Evolutionary conservation across 2,797 vertebrate species (phyloP).

Genomic region (Chaenodraco wilsoni): DNA sequence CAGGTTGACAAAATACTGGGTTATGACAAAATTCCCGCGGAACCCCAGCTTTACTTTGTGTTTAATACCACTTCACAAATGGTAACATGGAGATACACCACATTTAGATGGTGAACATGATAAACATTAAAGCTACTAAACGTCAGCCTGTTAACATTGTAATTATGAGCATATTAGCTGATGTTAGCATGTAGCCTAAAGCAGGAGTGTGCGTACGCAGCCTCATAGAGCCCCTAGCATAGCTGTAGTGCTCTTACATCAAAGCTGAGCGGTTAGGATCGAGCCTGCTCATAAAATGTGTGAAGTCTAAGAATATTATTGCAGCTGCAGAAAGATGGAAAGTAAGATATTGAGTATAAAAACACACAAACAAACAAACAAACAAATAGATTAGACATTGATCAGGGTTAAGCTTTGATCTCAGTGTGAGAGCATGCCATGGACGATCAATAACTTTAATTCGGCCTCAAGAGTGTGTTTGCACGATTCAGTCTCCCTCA

Average conservation of each 20-base stretch:
- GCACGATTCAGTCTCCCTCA: conserved; percentile 67
- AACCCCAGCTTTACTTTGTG: background rate
- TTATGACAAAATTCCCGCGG: background rate
- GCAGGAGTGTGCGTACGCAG: background rate
- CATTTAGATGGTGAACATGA: background rate
- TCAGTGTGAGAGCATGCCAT: conserved; percentile 71
- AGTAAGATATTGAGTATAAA: conserved; percentile 55
- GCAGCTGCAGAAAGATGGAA: conserved; percentile 43
- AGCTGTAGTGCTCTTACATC: conserved; percentile 8
- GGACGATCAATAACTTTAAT: conserved; percentile 82
- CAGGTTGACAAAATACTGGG: no score
- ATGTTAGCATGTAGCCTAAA: background rate
- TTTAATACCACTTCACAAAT: background rate
- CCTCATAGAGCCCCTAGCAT: background rate
- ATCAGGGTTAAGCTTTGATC: conserved; percentile 77
- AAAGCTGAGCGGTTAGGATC: conserved; percentile 16
- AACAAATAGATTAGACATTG: conserved; percentile 73
- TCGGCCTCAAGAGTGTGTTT: conserved; percentile 70
- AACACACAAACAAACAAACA: conserved; percentile 18
- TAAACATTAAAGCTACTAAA: background rate
- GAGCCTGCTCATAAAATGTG: conserved; percentile 1
- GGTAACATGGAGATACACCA: background rate
- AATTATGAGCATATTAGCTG: background rate
- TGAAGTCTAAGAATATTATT: conserved; percentile 27
- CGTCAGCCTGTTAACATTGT: background rate